Evolutionary conservation across 1,140 invertebrate genomes (phyloP).

Genomic region (Dinoponera quadriceps): DNA sequence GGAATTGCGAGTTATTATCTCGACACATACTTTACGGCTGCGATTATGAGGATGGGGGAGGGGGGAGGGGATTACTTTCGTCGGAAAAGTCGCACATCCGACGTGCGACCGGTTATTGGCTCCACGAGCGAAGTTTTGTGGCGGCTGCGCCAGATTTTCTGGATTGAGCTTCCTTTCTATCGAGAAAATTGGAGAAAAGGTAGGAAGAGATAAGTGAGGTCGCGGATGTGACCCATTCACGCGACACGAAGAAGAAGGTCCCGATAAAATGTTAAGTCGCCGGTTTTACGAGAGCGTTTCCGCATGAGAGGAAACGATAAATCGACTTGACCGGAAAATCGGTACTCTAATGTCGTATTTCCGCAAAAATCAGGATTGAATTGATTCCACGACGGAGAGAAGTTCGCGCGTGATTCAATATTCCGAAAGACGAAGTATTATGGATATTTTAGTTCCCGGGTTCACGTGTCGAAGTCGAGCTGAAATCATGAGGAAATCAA

Average conservation of each 20-base stretch:
- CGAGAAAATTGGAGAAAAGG: background rate
- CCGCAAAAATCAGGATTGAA: background rate
- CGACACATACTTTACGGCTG: conserved; percentile 39
- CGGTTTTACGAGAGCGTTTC: background rate
- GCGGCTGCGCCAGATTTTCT: background rate
- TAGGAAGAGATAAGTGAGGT: background rate
- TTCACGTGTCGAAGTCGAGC: too few species aligned
- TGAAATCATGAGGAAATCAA: too few species aligned
- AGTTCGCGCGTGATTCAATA: background rate
- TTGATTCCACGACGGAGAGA: background rate
- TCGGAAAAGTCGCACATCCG: conserved; percentile 4
- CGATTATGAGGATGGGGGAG: background rate
- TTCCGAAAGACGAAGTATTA: too few species aligned
- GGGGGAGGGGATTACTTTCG: conserved; percentile 13
- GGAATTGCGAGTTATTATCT: conserved; percentile 52
- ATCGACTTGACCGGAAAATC: background rate
- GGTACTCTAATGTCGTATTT: background rate
- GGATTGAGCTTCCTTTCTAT: background rate
- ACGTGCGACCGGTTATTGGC: background rate
- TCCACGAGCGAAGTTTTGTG: background rate
- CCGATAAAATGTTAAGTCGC: background rate
- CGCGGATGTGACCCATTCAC: background rate
- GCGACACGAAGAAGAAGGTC: background rate
- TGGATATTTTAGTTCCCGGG: too few species aligned
- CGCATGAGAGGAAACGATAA: background rate